Conservation (phyloP, 2,888 invertebrate genomes). For the Nymphalis urticae region DNA sequence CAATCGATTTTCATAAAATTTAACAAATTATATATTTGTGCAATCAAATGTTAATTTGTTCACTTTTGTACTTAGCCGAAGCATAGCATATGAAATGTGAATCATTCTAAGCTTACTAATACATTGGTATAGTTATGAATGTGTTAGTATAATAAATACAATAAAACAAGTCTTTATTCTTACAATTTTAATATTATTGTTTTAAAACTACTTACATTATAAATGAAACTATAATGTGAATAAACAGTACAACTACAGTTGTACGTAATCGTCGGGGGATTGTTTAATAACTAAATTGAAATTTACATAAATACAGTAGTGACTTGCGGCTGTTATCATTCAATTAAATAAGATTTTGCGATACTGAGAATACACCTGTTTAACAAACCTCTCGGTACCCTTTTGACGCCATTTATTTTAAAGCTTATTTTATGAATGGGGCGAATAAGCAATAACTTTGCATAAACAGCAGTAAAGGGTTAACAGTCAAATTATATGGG, state of each 20-base stretch:
- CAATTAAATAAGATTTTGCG: constrained; percentile 78
- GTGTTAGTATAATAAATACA: too few species aligned
- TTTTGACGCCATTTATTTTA: constrained; percentile 30
- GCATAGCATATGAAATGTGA: too few species aligned
- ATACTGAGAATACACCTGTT: constrained; percentile 67
- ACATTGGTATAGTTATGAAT: too few species aligned
- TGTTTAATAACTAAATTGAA: constrained; percentile 69
- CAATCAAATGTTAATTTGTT: too few species aligned
- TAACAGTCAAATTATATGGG: constrained; percentile 18
- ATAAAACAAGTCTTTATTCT: too few species aligned
- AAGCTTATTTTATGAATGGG: constrained; percentile 25
- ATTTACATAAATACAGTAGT: constrained; percentile 76
- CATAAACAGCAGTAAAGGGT: constrained; percentile 23
- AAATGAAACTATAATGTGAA: constrained; percentile 58
- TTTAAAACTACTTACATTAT: constrained; percentile 49
- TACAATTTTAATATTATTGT: too few species aligned
- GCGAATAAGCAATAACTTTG: constrained; percentile 26
- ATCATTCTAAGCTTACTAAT: too few species aligned
- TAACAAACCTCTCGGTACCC: constrained; percentile 40
- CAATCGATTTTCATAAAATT: too few species aligned
- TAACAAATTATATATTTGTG: too few species aligned
- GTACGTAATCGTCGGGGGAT: constrained; percentile 63
- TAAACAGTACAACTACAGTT: constrained; percentile 54
- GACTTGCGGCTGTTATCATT: constrained; percentile 79
- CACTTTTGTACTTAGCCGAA: too few species aligned